A percentile compares a stretch with the other conserved stretches of the same genome.
These are phyloP conservation scores for zebrafish (Danio rerio) DNA, from an alignment of 2,113 vertebrate species.

Conservation along the genomic window GRCz12tu NC_133187.1:11168001-11168500, in stretches of 20 bases:
- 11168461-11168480: neutral
- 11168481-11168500: no score
- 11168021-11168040: neutral
- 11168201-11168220: constrained; percentile 60
- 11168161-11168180: constrained; percentile 44
- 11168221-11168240: constrained; percentile 55
- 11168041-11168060: neutral
- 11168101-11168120: constrained; percentile 40
- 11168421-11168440: no score
- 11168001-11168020: no score
- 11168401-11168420: neutral
- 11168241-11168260: constrained; percentile 58
- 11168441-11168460: neutral
- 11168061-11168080: neutral
- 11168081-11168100: constrained; percentile 19
- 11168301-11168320: constrained; percentile 34
- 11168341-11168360: neutral
- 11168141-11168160: constrained; percentile 33
- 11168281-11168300: constrained; percentile 37
- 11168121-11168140: constrained; percentile 48
- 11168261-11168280: constrained; percentile 51
- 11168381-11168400: neutral
- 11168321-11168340: constrained; percentile 10
- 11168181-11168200: constrained; percentile 47
- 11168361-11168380: neutral